Conservation (phyloP, 2,888 invertebrate genomes). For the Yponomeuta cagnagella region DNA sequence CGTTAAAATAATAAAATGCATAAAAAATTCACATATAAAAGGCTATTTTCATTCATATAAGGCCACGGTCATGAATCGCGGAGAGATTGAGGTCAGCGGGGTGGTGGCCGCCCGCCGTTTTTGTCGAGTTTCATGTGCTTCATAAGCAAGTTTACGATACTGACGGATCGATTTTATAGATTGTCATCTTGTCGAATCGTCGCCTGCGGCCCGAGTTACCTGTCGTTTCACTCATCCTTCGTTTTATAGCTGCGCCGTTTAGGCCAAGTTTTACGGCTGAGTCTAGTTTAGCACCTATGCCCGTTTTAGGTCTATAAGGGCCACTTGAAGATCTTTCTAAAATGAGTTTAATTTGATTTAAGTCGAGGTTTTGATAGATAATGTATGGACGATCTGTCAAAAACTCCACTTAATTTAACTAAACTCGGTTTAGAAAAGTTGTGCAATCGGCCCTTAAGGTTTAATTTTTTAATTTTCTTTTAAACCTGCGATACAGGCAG, state of each 20-base stretch:
- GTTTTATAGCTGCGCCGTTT: neutral
- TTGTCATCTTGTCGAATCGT: neutral
- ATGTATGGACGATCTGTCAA: too few species aligned
- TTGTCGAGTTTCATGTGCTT: neutral
- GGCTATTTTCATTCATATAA: neutral
- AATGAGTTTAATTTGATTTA: too few species aligned
- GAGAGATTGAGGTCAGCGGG: conserved; percentile 1
- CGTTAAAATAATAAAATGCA: neutral
- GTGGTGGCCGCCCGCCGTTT: neutral
- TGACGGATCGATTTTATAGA: neutral
- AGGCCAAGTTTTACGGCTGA: neutral
- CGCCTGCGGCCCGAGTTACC: neutral
- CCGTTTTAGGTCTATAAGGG: too few species aligned
- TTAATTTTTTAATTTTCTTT: too few species aligned
- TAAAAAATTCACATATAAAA: neutral
- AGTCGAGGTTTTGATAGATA: too few species aligned
- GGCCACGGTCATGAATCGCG: neutral
- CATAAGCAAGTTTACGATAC: neutral
- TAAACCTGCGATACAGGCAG: too few species aligned
- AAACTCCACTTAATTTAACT: too few species aligned
- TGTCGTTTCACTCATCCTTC: neutral
- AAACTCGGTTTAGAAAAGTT: too few species aligned
- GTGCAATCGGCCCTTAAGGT: too few species aligned
- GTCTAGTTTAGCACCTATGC: neutral
- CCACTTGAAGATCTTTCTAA: too few species aligned